These are phyloP conservation scores for Drosophila setosimentum DNA, from an alignment of 2,888 invertebrate genomes.

Conservation along the genomic window DNA sequence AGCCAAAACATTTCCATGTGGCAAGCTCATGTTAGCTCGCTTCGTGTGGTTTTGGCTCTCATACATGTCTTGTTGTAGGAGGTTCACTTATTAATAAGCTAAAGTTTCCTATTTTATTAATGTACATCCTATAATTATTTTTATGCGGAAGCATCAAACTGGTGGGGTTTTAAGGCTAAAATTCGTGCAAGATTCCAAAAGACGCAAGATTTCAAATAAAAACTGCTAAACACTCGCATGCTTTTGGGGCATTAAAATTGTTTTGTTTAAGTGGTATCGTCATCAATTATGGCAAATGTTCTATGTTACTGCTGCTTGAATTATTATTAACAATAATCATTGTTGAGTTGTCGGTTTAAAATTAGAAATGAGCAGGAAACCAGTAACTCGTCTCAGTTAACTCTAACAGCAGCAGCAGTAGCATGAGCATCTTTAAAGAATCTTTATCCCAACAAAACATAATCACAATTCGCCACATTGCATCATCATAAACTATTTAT, in stretches of 20 bases:
- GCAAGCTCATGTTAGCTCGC: slow-evolving; percentile 7
- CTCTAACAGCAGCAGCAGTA: slow-evolving; percentile 32
- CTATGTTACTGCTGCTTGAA: slow-evolving; percentile 58
- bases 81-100: background rate
- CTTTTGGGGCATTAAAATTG: slow-evolving; percentile 7
- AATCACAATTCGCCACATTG: slow-evolving; percentile 44
- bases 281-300: slow-evolving; percentile 60
- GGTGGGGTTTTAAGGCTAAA: slow-evolving; percentile 11
- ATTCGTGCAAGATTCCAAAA: slow-evolving; percentile 31
- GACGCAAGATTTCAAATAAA: slow-evolving; percentile 14
- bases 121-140: slow-evolving; percentile 5
- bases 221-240: slow-evolving; percentile 42
- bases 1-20: slow-evolving; percentile 21
- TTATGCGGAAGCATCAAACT: slow-evolving; percentile 27
- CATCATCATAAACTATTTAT: slow-evolving; percentile 65
- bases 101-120: background rate
- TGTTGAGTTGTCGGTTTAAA: slow-evolving; percentile 68
- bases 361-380: slow-evolving; percentile 80
- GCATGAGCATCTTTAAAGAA: slow-evolving; percentile 30
- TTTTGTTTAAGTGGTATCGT: slow-evolving; percentile 14
- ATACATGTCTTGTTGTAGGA: slow-evolving; percentile 36
- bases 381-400: slow-evolving; percentile 44
- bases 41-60: slow-evolving; percentile 47
- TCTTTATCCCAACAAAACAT: slow-evolving; percentile 16
- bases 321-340: slow-evolving; percentile 74